phyloP scores from a whole-genome alignment of 2,888 invertebrate genomes.

The Choreutis nemorana region DNA sequence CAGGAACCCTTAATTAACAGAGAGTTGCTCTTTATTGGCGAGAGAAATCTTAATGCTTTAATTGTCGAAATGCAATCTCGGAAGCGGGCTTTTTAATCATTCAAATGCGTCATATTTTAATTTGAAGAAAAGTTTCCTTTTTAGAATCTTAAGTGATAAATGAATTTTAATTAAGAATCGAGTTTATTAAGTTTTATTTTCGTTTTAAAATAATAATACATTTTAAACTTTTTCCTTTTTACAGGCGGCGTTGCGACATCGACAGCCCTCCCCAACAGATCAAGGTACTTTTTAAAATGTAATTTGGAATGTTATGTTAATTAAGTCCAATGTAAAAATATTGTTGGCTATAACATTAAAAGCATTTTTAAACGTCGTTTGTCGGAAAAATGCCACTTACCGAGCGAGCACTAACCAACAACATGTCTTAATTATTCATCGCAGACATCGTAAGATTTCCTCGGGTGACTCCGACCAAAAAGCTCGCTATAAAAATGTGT shows the following conservation, averaged over 20 bases:
- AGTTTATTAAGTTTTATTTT: not conserved
- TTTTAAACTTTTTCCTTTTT: slow-evolving; percentile 19
- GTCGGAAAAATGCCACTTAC: slow-evolving; percentile 30
- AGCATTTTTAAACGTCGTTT: slow-evolving; percentile 13
- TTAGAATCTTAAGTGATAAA: slow-evolving; percentile 28
- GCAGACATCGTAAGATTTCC: slow-evolving; percentile 34
- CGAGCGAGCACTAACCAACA: too few relatives aligned
- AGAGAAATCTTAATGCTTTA: slow-evolving; percentile 62
- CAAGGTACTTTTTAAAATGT: slow-evolving; percentile 31
- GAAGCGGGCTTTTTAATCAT: slow-evolving; percentile 54
- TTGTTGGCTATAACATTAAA: not conserved
- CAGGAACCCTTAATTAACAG: slow-evolving; percentile 61
- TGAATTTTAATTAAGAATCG: slow-evolving; percentile 26
- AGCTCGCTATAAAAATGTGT: slow-evolving; percentile 54
- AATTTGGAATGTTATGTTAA: not conserved
- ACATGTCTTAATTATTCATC: slow-evolving; percentile 61
- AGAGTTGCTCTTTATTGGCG: slow-evolving; percentile 59
- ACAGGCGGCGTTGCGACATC: slow-evolving; percentile 51
- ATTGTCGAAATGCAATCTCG: slow-evolving; percentile 65
- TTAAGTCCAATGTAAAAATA: too few relatives aligned
- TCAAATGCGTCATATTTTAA: slow-evolving; percentile 54
- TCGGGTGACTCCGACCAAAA: slow-evolving; percentile 41
- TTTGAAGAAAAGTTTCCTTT: slow-evolving; percentile 30
- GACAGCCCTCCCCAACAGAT: slow-evolving; percentile 48
- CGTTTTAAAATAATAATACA: not conserved